These are phyloP conservation scores for Neotoxoptera formosana DNA, from an alignment of 1,140 invertebrate species.

Conservation along the genomic window DNA sequence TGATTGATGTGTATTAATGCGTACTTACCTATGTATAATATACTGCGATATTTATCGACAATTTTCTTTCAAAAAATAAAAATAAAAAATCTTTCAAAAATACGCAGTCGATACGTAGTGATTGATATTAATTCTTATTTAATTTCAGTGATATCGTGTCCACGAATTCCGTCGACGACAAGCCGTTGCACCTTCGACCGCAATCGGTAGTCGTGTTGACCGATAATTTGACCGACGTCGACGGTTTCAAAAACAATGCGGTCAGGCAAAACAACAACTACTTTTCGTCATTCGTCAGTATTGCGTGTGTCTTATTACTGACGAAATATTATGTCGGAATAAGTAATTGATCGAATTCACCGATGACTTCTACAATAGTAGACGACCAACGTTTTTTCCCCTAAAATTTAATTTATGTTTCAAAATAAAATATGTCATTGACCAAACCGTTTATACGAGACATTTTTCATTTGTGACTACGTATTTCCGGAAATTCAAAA, in stretches of 20 bases:
- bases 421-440: no score
- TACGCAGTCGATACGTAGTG: background rate
- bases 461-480: background rate
- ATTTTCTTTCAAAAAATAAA: background rate
- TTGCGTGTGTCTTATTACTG: background rate
- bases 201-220: conserved; percentile 6
- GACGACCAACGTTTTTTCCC: no score
- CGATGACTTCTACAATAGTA: background rate
- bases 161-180: no score
- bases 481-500: background rate
- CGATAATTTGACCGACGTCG: background rate
- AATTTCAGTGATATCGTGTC: background rate
- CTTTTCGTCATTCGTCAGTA: background rate
- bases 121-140: background rate
- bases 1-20: background rate
- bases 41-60: background rate
- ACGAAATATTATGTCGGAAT: background rate
- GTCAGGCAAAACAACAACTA: no score
- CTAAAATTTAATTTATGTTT: no score
- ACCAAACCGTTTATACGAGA: no score
- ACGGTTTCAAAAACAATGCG: background rate
- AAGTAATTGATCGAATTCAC: background rate
- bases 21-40: no score
- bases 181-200: background rate
- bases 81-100: no score